Percentiles rank a stretch among this genome's conserved stretches.
Evolutionary conservation across 2,113 vertebrate genomes (phyloP).

Genomic region (Barnardius zonarius): DNA sequence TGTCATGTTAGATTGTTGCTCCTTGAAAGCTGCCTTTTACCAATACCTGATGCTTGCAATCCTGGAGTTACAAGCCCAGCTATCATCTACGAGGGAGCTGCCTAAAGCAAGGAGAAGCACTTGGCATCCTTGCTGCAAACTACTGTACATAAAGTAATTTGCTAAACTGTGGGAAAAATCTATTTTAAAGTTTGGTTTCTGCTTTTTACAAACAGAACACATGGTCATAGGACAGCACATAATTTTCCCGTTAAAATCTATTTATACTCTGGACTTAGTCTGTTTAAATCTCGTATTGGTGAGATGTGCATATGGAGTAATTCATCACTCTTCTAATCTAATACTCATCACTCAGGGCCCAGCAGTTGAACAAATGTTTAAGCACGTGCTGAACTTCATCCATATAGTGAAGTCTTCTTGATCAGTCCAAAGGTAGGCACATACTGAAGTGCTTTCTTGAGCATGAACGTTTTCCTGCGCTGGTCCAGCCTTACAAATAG

Average conservation of each 20-base stretch:
- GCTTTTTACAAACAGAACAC: background rate
- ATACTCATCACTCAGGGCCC: background rate
- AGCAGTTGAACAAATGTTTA: background rate
- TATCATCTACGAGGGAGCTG: background rate
- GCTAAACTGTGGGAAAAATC: background rate
- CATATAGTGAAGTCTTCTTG: background rate
- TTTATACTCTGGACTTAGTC: background rate
- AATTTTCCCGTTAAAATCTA: background rate
- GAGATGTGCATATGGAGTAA: background rate
- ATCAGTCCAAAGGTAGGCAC: background rate
- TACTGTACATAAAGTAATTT: background rate
- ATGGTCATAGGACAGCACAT: background rate
- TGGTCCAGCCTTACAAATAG: background rate
- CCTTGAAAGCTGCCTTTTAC: background rate
- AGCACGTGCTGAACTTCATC: background rate
- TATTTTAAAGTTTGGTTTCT: background rate
- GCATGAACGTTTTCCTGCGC: background rate
- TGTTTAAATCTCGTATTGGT: background rate
- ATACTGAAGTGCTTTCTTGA: background rate
- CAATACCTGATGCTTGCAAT: rapidly evolving
- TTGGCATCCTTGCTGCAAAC: background rate
- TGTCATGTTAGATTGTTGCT: background rate
- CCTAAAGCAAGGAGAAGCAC: background rate
- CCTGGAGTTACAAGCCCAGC: background rate
- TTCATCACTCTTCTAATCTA: background rate